Conservation (phyloP, 1,140 invertebrate genomes). For the Odontomachus brunneus region DNA sequence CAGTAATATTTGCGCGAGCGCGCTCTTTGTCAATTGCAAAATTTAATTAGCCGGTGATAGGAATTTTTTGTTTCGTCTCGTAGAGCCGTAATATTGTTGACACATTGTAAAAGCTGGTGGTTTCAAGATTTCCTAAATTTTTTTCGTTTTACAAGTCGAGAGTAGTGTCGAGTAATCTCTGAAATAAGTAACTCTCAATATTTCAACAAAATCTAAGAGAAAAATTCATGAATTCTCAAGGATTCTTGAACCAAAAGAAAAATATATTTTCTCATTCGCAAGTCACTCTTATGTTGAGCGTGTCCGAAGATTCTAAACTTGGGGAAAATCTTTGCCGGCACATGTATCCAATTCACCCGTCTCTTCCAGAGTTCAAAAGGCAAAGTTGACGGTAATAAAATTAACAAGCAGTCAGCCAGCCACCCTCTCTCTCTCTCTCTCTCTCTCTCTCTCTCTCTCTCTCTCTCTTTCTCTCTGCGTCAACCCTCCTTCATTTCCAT, state of each 20-base stretch:
- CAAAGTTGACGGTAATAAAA: slow-evolving; percentile 78
- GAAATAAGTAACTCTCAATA: no score
- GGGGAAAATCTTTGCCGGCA: slow-evolving; percentile 64
- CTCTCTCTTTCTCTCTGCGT: slow-evolving; percentile 61
- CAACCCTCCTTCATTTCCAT: slow-evolving; percentile 67
- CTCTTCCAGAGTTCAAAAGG: slow-evolving; percentile 61
- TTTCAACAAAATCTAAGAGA: neutral
- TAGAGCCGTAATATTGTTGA: no score
- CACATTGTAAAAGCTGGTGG: no score
- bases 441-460: neutral
- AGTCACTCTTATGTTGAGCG: neutral
- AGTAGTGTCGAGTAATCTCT: no score
- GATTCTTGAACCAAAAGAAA: neutral
- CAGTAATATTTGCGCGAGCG: neutral
- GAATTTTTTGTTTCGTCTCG: neutral
- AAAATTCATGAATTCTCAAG: neutral
- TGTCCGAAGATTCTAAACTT: slow-evolving; percentile 62
- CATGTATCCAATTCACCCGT: slow-evolving; percentile 16
- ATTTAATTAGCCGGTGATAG: neutral
- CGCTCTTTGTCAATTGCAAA: neutral
- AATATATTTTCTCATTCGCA: neutral
- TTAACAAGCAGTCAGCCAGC: slow-evolving; percentile 56
- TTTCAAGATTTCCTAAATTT: no score
- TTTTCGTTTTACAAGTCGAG: no score
- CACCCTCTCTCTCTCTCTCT: slow-evolving; percentile 51